A percentile compares a stretch with the other conserved stretches of the same genome.
Conservation (phyloP, 2,797 vertebrate species). For the Rhincodon typus region DNA sequence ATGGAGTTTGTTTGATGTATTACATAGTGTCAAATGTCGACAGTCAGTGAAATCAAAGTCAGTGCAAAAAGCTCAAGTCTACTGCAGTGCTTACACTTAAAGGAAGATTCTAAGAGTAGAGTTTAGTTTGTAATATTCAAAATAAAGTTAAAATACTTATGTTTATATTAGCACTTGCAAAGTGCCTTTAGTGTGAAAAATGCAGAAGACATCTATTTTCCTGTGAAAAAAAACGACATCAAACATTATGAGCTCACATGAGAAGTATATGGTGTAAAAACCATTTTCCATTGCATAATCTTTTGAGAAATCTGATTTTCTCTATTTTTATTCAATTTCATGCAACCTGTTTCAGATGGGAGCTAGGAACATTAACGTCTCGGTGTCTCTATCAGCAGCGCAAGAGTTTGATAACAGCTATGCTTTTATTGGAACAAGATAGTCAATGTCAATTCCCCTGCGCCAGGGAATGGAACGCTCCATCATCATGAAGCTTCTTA, state of each 20-base stretch:
- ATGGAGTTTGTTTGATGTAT: constrained; percentile 20
- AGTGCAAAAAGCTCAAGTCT: not conserved
- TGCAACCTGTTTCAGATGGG: not conserved
- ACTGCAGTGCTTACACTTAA: not conserved
- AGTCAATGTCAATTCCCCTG: constrained; percentile 14
- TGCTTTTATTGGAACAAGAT: not conserved
- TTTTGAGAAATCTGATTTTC: not conserved
- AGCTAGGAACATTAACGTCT: not conserved
- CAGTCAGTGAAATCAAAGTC: constrained; percentile 21
- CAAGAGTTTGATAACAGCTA: not conserved
- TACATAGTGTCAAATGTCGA: constrained; percentile 1
- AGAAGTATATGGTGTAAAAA: not conserved
- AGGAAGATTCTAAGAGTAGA: not conserved
- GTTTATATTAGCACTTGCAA: not conserved
- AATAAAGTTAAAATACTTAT: constrained; percentile 15
- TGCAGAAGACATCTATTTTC: not conserved
- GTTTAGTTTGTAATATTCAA: not conserved
- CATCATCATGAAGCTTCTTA: not conserved
- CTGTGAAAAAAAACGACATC: not conserved
- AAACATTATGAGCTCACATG: not conserved
- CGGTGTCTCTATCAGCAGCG: not conserved
- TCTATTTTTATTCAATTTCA: not conserved
- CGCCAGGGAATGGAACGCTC: not conserved
- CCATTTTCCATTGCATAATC: not conserved
- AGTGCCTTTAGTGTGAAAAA: not conserved